phyloP scores from a whole-genome alignment of 2,888 invertebrate genomes.

The Aporophyla lueneburgensis region DNA sequence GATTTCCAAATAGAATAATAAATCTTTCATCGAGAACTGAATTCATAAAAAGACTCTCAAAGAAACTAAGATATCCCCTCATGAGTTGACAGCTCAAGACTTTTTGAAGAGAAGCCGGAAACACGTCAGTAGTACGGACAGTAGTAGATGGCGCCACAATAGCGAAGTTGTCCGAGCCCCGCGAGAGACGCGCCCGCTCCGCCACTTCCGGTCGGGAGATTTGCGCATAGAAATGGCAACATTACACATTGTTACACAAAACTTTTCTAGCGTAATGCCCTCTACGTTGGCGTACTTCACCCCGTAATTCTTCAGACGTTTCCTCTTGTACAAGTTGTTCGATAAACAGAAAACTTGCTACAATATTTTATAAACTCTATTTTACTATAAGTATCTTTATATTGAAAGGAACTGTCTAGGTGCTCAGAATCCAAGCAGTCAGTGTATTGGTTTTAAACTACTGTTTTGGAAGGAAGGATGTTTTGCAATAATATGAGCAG shows the following conservation, averaged over 20 bases:
- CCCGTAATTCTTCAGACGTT: conserved; percentile 80
- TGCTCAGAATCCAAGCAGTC: conserved; percentile 1
- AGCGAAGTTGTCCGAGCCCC: conserved; percentile 81
- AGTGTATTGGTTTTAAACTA: conserved; percentile 11
- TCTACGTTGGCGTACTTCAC: conserved; percentile 82
- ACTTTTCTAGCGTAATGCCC: conserved; percentile 87
- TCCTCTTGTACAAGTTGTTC: conserved; percentile 81
- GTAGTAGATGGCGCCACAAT: conserved; percentile 89
- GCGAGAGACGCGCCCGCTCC: conserved; percentile 76
- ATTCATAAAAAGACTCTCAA: conserved; percentile 87
- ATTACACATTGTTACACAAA: conserved; percentile 89
- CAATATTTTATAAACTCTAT: conserved; percentile 62
- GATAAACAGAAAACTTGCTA: conserved; percentile 79
- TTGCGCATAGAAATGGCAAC: conserved; percentile 89
- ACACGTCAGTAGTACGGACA: conserved; percentile 87
- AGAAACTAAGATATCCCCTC: conserved; percentile 86
- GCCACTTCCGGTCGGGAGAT: conserved; percentile 84
- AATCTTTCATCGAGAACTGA: conserved; percentile 80
- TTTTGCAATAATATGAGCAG: neutral
- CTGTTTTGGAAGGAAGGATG: neutral
- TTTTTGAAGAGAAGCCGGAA: conserved; percentile 89
- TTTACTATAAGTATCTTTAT: conserved; percentile 58
- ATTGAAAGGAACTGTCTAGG: conserved; percentile 35
- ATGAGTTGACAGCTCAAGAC: conserved; percentile 87
- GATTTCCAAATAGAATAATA: conserved; percentile 77